Conservation (phyloP, 1,140 invertebrate genomes). For the Aphelinus atriplicis region DNA sequence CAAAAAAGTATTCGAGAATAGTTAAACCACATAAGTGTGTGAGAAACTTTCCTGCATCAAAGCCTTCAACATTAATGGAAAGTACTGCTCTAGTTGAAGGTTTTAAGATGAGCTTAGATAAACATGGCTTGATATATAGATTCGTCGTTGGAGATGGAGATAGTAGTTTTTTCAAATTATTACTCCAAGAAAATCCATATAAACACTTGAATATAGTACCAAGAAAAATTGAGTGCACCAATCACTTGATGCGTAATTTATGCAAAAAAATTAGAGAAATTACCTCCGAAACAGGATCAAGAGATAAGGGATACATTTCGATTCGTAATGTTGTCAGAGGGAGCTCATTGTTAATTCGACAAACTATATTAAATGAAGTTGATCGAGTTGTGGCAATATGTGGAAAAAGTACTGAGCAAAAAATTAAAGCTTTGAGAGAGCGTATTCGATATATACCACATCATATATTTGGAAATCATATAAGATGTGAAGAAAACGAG, state of each 20-base stretch:
- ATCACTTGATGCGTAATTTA: neutral
- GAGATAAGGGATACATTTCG: too few species aligned
- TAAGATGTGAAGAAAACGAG: too few species aligned
- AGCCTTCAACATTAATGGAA: constrained; percentile 58
- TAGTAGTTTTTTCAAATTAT: constrained; percentile 53
- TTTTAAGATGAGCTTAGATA: constrained; percentile 54
- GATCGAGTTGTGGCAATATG: too few species aligned
- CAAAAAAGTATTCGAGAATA: constrained; percentile 36
- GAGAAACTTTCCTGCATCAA: constrained; percentile 51
- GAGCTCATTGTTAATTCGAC: too few species aligned
- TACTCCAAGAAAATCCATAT: constrained; percentile 42
- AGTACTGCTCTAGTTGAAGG: constrained; percentile 56
- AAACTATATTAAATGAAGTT: too few species aligned
- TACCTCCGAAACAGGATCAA: neutral
- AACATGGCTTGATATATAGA: constrained; percentile 57
- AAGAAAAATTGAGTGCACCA: constrained; percentile 56
- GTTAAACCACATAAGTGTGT: constrained; percentile 46
- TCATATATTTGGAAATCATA: too few species aligned
- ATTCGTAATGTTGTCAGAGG: too few species aligned
- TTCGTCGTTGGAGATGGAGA: constrained; percentile 62
- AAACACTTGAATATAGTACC: constrained; percentile 38
- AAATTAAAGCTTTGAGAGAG: too few species aligned
- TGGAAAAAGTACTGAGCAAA: too few species aligned
- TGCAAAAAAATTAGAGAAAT: neutral
- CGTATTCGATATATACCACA: too few species aligned